Base-by-base conservation (phyloP, 2,888 invertebrate genomes). In the Agrotis clavis region DNA sequence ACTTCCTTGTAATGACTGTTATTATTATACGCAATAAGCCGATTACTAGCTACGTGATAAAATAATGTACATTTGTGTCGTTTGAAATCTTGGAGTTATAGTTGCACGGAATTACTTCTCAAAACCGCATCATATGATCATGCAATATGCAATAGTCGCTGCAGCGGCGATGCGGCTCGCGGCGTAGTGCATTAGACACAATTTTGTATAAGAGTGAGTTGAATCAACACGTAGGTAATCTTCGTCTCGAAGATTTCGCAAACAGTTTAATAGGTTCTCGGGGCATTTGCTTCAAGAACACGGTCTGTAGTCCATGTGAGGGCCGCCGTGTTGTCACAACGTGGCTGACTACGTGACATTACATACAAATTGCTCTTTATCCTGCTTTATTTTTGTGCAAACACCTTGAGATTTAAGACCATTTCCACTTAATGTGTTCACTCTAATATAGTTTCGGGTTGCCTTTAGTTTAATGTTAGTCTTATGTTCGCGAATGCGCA, bases 321-420 rank as follows among this genome's bases (percentile, higher is more conserved):
- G 92, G 89, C 89, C 91, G 83, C 78, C 86, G 86, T 92, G 92
- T 93, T 91, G 92, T 90, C 91, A 92, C 87, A 87, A 71, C 85
- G 83, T 83, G 83, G 72, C 79, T 73, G 62, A 64, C 82, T 91
- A 94, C 95, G 95, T 95, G 95, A 92, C 90, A 74, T 63, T 81
- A 87, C 88, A 88, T 79, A 85, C 86, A 89, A 94, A 95, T 92
- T 82, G 85, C 90, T 88, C 79, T 86, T 91, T 90, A 91, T 88
- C 88, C 83, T 85, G 83, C 84, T 88, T 88, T 88, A 89, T 89
- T 90, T 91, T 91, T 82, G 87, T 87, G 79, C 83, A 82, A 81
- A 86, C 89, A 87, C 89, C 89, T 92, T 90, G 90, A 90, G 86
- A 90, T 90, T 91, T 91, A 86, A 89, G 85, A 83, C 85, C 79